A percentile compares a stretch with the other conserved stretches of the same genome.
Conservation (phyloP, 2,113 vertebrate species). For the Sinocyclocheilus anophthalmus region DNA sequence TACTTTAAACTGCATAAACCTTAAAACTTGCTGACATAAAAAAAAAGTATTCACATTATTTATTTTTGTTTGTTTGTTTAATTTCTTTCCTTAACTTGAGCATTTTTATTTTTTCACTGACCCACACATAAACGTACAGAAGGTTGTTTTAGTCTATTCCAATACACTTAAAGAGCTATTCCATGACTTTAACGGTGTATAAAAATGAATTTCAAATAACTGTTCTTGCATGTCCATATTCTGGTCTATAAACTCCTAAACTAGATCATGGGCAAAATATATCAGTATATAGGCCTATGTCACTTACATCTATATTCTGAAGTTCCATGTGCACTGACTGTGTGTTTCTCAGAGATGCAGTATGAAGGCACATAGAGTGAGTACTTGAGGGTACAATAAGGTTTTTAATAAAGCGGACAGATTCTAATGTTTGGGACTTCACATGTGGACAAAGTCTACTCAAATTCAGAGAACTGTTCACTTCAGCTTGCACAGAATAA, state of each 20-base stretch:
- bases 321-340: not conserved
- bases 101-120: not conserved
- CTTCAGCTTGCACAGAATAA: conserved; percentile 78
- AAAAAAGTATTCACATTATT: not conserved
- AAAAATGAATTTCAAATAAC: not conserved
- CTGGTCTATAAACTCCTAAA: not conserved
- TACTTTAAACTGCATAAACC: not conserved
- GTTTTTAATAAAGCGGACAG: conserved; percentile 81
- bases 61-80: no score
- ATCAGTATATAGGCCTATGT: not conserved
- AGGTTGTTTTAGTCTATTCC: not conserved
- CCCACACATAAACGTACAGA: no score
- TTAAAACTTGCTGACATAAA: not conserved
- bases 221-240: not conserved
- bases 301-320: no score
- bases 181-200: not conserved
- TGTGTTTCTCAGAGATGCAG: conserved; percentile 49
- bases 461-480: conserved; percentile 70
- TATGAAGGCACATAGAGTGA: conserved; percentile 70
- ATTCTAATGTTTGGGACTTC: conserved; percentile 77
- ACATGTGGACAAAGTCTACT: conserved; percentile 79
- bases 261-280: not conserved
- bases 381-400: conserved; percentile 74
- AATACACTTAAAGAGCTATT: not conserved
- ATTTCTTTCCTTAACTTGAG: not conserved